These are phyloP conservation scores for Syngnathus acus DNA, from an alignment of 2,797 vertebrate genomes.

Conservation along the genomic window DNA sequence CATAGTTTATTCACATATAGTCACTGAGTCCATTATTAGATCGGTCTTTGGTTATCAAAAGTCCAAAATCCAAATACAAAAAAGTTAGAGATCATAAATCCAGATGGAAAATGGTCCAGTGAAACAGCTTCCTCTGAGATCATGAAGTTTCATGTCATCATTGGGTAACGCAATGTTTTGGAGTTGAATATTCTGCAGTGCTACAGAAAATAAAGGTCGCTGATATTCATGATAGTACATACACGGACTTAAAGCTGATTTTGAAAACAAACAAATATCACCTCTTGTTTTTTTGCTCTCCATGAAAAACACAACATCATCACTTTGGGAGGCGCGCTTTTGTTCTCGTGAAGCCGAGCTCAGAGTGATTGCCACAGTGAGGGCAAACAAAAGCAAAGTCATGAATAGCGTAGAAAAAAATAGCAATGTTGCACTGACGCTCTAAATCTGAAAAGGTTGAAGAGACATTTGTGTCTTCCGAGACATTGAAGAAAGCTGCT, in stretches of 20 bases:
- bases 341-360: constrained; percentile 2
- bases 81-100: background rate
- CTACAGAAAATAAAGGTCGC: background rate
- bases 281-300: background rate
- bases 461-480: background rate
- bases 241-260: background rate
- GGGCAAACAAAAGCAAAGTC: constrained; percentile 19
- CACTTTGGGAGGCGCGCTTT: background rate
- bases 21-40: background rate
- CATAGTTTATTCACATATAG: background rate
- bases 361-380: constrained; percentile 10
- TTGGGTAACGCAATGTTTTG: background rate
- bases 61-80: background rate
- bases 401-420: background rate
- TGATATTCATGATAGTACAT: background rate
- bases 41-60: background rate
- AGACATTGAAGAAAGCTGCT: constrained; percentile 24
- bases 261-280: background rate
- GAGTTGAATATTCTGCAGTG: background rate
- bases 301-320: background rate
- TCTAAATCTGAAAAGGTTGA: background rate
- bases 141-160: background rate
- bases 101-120: background rate
- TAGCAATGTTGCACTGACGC: constrained; percentile 19
- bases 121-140: background rate